These are phyloP conservation scores for Malurus melanocephalus DNA, from an alignment of 2,113 vertebrate genomes.

Conservation along the genomic window DNA sequence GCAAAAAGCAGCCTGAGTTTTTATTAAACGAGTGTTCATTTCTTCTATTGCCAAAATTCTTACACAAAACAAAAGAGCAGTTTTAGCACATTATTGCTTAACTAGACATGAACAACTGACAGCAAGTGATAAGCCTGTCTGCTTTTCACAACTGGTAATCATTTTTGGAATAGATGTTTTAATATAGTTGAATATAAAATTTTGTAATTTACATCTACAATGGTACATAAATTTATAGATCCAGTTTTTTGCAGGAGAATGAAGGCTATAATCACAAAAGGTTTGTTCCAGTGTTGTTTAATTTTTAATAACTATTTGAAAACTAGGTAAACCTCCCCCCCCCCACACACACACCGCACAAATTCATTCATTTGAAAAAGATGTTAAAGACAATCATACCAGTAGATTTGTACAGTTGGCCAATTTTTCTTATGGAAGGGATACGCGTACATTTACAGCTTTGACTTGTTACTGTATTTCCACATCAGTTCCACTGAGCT, in stretches of 20 bases:
- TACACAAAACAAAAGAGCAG: slow-evolving; percentile 88
- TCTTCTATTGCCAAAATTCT: slow-evolving; percentile 97
- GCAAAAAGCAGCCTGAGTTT: slow-evolving; percentile 92
- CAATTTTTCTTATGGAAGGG: background rate
- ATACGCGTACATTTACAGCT: background rate
- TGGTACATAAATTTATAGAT: slow-evolving; percentile 83
- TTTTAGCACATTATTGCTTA: slow-evolving; percentile 88
- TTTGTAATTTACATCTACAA: slow-evolving; percentile 87
- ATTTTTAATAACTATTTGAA: slow-evolving; percentile 82
- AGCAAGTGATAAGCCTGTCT: slow-evolving; percentile 98
- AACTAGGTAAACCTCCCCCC: slow-evolving; percentile 12
- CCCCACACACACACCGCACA: slow-evolving; percentile 27
- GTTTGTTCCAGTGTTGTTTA: slow-evolving; percentile 74
- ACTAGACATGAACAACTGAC: slow-evolving; percentile 98
- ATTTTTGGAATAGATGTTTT: slow-evolving; percentile 88
- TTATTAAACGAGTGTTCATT: slow-evolving; percentile 98
- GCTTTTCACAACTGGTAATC: slow-evolving; percentile 90
- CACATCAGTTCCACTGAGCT: slow-evolving; percentile 4
- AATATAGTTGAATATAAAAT: slow-evolving; percentile 86
- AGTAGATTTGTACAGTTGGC: slow-evolving; percentile 55
- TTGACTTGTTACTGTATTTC: slow-evolving; percentile 38
- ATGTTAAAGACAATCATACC: slow-evolving; percentile 68
- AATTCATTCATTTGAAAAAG: slow-evolving; percentile 69
- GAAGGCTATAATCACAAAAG: slow-evolving; percentile 79
- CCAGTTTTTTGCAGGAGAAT: slow-evolving; percentile 73